Conservation (phyloP, 2,888 invertebrate genomes). For the Iphiclides podalirius region DNA sequence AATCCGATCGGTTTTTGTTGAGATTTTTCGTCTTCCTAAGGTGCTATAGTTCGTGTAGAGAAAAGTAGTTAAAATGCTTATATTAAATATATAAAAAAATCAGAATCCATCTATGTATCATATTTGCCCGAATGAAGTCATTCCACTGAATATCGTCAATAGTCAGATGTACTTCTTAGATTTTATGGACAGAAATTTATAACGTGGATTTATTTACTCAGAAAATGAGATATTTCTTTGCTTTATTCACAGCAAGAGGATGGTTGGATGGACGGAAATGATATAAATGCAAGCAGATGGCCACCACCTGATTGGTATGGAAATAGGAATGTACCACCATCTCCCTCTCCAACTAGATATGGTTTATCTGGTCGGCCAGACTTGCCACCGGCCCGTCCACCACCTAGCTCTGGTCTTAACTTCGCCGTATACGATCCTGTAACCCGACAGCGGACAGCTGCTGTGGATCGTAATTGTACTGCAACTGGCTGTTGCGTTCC, state of each 20-base stretch:
- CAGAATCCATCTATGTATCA: too few relatives aligned
- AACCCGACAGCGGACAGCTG: slow-evolving; percentile 61
- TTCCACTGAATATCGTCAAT: too few relatives aligned
- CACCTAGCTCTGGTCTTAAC: slow-evolving; percentile 42
- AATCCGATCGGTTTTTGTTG: too few relatives aligned
- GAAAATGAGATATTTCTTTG: too few relatives aligned
- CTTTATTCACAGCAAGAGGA: slow-evolving; percentile 39
- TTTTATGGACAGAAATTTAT: too few relatives aligned
- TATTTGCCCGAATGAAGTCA: too few relatives aligned
- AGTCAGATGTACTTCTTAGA: too few relatives aligned
- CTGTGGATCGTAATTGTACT: slow-evolving; percentile 80
- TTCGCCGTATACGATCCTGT: slow-evolving; percentile 60
- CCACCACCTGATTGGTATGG: slow-evolving; percentile 30
- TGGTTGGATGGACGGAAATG: slow-evolving; percentile 37
- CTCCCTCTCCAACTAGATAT: slow-evolving; percentile 35
- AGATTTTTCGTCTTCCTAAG: too few relatives aligned
- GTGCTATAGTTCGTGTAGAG: too few relatives aligned
- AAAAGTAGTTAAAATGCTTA: too few relatives aligned
- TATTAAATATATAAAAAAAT: too few relatives aligned
- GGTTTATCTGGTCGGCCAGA: slow-evolving; percentile 36
- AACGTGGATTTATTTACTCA: too few relatives aligned
- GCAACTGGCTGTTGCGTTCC: slow-evolving; percentile 87
- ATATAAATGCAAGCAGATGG: slow-evolving; percentile 33
- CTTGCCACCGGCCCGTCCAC: slow-evolving; percentile 33
- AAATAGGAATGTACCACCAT: slow-evolving; percentile 28